A percentile compares a stretch with the other conserved stretches of the same genome.
Conservation (phyloP, 1,140 invertebrate genomes). For the Batillaria attramentaria region DNA sequence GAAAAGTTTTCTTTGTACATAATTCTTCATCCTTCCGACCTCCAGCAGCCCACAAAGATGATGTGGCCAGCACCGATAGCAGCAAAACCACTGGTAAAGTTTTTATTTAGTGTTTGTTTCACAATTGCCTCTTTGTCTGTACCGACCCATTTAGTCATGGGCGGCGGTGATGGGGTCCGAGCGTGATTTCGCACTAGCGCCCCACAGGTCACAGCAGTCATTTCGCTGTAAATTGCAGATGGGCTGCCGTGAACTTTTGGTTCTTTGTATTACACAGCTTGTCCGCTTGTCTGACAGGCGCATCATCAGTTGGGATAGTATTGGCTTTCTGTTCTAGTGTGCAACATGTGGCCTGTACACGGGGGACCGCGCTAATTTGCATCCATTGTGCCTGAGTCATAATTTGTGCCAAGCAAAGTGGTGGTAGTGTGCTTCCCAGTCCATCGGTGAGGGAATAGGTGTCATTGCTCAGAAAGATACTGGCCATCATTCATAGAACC, state of each 20-base stretch:
- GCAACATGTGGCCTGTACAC: conserved; percentile 31
- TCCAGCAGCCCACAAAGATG: conserved; percentile 6
- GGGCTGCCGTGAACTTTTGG: conserved; percentile 12
- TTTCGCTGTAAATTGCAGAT: conserved; percentile 15
- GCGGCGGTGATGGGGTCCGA: neutral
- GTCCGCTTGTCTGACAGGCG: conserved; percentile 8
- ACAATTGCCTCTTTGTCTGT: neutral
- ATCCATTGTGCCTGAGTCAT: conserved; percentile 33
- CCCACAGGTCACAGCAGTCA: neutral
- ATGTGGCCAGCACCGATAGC: conserved; percentile 33
- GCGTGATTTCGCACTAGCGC: neutral
- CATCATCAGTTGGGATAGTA: conserved; percentile 11
- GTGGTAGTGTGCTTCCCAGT: conserved; percentile 21
- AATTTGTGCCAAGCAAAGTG: conserved; percentile 25
- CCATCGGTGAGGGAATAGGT: neutral
- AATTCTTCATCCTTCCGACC: too few relatives aligned
- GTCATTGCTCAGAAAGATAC: conserved; percentile 10
- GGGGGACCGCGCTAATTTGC: conserved; percentile 27
- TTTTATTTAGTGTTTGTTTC: neutral
- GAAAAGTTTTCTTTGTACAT: conserved; percentile 8
- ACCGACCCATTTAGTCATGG: neutral
- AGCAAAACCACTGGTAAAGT: conserved; percentile 30
- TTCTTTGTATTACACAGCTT: conserved; percentile 12
- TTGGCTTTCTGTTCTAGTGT: conserved; percentile 19
- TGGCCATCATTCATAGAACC: neutral